Percentiles rank a stretch among this genome's conserved stretches.
These are phyloP conservation scores for Anthopleura sola DNA, from an alignment of 64 coral and sea anemone genomes.

Conservation along the genomic window DNA sequence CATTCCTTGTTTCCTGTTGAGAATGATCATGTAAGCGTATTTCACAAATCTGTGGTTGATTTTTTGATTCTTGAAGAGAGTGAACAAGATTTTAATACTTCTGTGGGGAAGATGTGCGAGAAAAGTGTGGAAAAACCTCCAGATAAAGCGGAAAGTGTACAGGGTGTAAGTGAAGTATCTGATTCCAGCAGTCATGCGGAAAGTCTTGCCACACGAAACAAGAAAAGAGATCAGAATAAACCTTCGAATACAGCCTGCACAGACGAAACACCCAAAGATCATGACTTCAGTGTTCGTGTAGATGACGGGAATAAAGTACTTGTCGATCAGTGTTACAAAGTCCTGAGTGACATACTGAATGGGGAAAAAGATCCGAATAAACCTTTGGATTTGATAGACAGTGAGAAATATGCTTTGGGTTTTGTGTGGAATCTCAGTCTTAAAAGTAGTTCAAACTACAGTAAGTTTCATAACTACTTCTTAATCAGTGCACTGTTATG, in stretches of 20 bases:
- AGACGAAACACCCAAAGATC: no score
- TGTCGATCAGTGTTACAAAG: background rate
- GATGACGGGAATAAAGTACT: constrained; percentile 27
- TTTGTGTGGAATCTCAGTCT: background rate
- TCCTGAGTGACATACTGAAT: background rate
- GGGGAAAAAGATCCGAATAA: background rate
- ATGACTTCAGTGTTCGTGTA: no score
- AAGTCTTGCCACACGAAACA: no score
- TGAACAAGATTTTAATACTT: no score
- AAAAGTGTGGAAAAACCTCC: no score
- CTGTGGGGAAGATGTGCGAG: no score
- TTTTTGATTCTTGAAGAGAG: constrained; percentile 12
- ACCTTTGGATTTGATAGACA: background rate
- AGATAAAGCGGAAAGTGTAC: no score
- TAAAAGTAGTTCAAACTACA: background rate
- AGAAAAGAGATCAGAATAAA: no score
- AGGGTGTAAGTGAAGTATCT: no score
- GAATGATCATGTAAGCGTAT: constrained; percentile 6
- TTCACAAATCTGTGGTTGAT: constrained; percentile 45
- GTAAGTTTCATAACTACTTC: background rate
- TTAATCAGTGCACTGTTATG: background rate
- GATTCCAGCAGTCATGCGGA: no score
- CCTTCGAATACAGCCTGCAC: no score
- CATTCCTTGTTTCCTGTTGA: constrained; percentile 15
- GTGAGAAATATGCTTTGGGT: background rate